Evolutionary conservation across 2,888 invertebrate genomes (phyloP), one percentile per base, ranked within the genome.

Genomic region (Eledona agricola): DNA sequence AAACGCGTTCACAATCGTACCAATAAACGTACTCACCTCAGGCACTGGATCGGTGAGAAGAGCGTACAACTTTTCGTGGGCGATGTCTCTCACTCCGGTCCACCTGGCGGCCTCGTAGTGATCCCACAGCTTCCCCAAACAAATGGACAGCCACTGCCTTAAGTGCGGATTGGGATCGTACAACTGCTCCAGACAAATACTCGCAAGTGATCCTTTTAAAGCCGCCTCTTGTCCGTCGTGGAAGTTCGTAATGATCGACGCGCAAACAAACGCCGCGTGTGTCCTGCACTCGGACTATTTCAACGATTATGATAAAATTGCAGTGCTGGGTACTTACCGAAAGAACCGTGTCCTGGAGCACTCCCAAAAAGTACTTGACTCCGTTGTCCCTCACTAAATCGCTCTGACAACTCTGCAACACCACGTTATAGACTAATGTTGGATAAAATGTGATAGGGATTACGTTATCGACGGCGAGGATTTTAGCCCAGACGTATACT

Each of bases 401-500:
- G 51, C 87, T 87, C 79, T 98, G 97, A 71, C 97, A 98, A 32
- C 89, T 91, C 89, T 95, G 80, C 12, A 43, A 13, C 29, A n/a
- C n/a, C n/a, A n/a, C n/a, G n/a, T n/a, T n/a, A n/a, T n/a, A n/a
- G 20, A 1, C 6, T 23, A 7, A 13, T 4, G 3, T 12, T 6
- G 3, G 5, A 28, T 35, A 15, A 20, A 9, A 42, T 17, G 15
- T 22, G 31, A 10, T 4, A 17, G 15, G 37, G 81, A 86, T 83
- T 70, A 93, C 93, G 73, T 88, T 89, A 75, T 99, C 98, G 2
- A 97, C 95, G 16, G 97, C 96, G 50, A 99, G 80, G 66, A 99
- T 96, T 80, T 97, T 96, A 9, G 99, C 96, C 99, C 99, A 99
- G 65, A 99, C 97, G 76, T 96, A 97, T 28, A 98, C 96, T 65